Evolutionary conservation across 2,797 vertebrate species (phyloP), one percentile per base, ranked within the genome.

Genomic region (Cephalopachus bancanus): DNA sequence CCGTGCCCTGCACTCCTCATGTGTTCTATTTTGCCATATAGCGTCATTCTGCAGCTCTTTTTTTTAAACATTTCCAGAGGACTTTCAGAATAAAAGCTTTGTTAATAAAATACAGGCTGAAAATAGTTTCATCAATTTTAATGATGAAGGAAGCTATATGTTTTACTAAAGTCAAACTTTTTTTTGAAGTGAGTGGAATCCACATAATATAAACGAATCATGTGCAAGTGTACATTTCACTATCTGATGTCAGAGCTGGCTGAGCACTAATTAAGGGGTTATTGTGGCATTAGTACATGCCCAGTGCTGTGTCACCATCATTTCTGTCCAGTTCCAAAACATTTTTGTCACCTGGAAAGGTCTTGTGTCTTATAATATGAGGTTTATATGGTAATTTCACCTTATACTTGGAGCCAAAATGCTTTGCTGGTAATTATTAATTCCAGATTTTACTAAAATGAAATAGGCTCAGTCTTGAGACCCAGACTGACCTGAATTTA

Each of bases 381-480:
- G 75, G 85, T 72, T 59, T 80, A 65, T 51, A 30, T 83, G 69
- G 20, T 64, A 44, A 55, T 75, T 93, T 74, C 26, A 15, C 92
- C 30, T 91, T 84, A 59, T 33, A 88, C 37, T 57, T 90, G 67
- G 20, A 78, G 84, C 89, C 51, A 7, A 92, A 93, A 78, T 80
- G 33, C 75, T 75, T 62, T 92, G 53, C 20, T 83, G 90, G 17
- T 89, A 89, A 93, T 80, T 95, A 89, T 79, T 90, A 67, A 88
- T 75, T 33, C 12, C 78, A 55, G 80, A 16, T 33, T 79, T 87
- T 91, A 57, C 72, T 67, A 71, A 89, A 91, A 83, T 71, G 49
- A 92, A 96, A 92, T 79, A 87, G 62, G 4, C 44, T 44, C 6
- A 33, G 33, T 65, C 69, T 83, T 83, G 74, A 62, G 57, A 81